Percentiles rank a stretch among this genome's conserved stretches.
Conservation (phyloP, 2,888 invertebrate genomes). For the Amphiduros pacificus region DNA sequence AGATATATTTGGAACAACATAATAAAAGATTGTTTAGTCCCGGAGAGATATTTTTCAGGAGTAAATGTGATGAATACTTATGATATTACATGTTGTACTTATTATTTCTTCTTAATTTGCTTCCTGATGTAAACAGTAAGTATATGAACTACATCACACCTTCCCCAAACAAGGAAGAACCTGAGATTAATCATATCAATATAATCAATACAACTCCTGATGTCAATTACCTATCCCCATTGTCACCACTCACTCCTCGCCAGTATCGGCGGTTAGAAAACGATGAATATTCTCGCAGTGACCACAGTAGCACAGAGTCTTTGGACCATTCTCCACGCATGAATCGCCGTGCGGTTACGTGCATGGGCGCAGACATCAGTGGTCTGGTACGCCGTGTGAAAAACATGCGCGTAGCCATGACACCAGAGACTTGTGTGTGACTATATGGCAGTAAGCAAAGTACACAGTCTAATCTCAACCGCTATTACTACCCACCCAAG, state of each 20-base stretch:
- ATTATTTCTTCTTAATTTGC: no score
- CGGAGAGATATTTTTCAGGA: no score
- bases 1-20: no score
- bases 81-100: no score
- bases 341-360: slow-evolving; percentile 31
- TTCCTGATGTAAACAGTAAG: slow-evolving; percentile 35
- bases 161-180: slow-evolving; percentile 36
- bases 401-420: slow-evolving; percentile 50
- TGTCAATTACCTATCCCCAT: background rate
- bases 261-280: slow-evolving; percentile 11
- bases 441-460: no score
- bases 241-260: slow-evolving; percentile 6
- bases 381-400: slow-evolving; percentile 46
- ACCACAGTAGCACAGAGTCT: slow-evolving; percentile 15
- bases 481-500: no score
- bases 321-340: slow-evolving; percentile 1
- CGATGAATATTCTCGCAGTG: slow-evolving; percentile 5
- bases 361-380: slow-evolving; percentile 45
- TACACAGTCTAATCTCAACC: no score
- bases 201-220: background rate
- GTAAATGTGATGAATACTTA: no score
- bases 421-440: slow-evolving; percentile 46
- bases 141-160: slow-evolving; percentile 40
- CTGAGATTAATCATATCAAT: slow-evolving; percentile 7
- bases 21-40: no score